Evolutionary conservation across 2,888 invertebrate genomes (phyloP), one percentile per base, ranked within the genome.

Genomic region (Apamea anceps): DNA sequence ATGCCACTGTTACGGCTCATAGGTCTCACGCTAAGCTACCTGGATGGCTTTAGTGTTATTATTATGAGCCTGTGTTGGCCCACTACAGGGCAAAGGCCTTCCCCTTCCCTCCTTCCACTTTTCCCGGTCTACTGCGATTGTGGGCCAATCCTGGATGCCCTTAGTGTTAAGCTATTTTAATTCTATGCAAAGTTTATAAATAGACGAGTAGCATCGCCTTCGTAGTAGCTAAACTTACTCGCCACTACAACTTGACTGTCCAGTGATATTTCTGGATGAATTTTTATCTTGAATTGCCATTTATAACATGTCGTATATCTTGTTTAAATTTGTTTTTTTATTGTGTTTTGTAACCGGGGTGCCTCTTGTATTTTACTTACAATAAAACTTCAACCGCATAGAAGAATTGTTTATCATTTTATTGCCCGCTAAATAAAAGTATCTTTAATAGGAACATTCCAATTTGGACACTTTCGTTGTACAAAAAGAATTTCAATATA

Each of bases 1-100:
- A 93, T 90, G 90, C 89, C 90, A 90, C 82, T 91, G 94, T 93
- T 90, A 91, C 91, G 94, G 92, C 93, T 94, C 94, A 93, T 92
- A 88, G 90, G 91, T 86, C 90, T 88, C 93, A 92, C 92, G 93
- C 93, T 87, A 91, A 87, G 83, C 85, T 89, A 86, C 85, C 87
- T 87, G 86, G 81, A 87, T 86, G 85, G 87, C 87, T 82, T 87
- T 91, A 88, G 86, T 90, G 87, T 84, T 89, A 32, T 32, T 37
- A 37, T 37, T 37, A 37, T 37, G 37, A 37, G 37, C 5, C 37
- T 37, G 37, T 37, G 37, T 37, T 37, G 37, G 5, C 37, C 37
- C 37, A 37, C 37, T 37, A 5, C 37, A 37, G 37, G 37, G 37
- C 6, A 37, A 37, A 37, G 6, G 37, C 37, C 37, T 37, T 0